Evolutionary conservation across 2,888 invertebrate species (phyloP).

Genomic region (Emmelina monodactyla): DNA sequence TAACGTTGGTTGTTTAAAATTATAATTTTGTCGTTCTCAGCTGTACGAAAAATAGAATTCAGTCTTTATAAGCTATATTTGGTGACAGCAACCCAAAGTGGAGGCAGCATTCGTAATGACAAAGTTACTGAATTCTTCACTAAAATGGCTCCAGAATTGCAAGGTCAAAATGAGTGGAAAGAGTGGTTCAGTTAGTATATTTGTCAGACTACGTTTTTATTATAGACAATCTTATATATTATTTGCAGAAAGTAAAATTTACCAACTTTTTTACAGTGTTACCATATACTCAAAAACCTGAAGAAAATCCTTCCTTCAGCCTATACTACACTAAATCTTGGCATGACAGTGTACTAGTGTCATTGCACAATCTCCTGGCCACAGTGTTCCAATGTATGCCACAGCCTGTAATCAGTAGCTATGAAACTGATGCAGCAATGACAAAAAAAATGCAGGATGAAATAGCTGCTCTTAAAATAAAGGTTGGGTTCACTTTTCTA

Average conservation of each 20-base stretch:
- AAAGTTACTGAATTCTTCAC: conserved; percentile 89
- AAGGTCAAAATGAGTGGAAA: conserved; percentile 91
- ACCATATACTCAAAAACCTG: conserved; percentile 90
- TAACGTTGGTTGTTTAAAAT: neutral
- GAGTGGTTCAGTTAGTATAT: conserved; percentile 97
- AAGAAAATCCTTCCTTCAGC: conserved; percentile 87
- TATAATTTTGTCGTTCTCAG: conserved; percentile 34
- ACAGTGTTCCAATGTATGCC: conserved; percentile 89
- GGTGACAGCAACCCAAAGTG: conserved; percentile 76
- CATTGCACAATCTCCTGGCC: conserved; percentile 91
- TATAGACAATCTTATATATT: neutral
- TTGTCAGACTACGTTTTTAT: no score
- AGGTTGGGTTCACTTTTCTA: conserved; percentile 23
- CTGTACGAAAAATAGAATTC: conserved; percentile 84
- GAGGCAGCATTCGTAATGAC: conserved; percentile 80
- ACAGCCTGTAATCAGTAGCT: conserved; percentile 83
- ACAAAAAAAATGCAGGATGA: conserved; percentile 86
- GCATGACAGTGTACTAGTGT: conserved; percentile 92
- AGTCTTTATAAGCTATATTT: conserved; percentile 89
- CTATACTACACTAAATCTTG: conserved; percentile 92
- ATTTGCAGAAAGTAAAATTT: neutral
- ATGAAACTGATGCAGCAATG: conserved; percentile 84
- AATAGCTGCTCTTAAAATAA: conserved; percentile 70
- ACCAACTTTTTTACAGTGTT: conserved; percentile 71
- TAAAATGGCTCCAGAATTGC: conserved; percentile 86